These are phyloP conservation scores for Ischnus inquisitorius DNA, from an alignment of 2,888 invertebrate genomes.

Conservation along the genomic window DNA sequence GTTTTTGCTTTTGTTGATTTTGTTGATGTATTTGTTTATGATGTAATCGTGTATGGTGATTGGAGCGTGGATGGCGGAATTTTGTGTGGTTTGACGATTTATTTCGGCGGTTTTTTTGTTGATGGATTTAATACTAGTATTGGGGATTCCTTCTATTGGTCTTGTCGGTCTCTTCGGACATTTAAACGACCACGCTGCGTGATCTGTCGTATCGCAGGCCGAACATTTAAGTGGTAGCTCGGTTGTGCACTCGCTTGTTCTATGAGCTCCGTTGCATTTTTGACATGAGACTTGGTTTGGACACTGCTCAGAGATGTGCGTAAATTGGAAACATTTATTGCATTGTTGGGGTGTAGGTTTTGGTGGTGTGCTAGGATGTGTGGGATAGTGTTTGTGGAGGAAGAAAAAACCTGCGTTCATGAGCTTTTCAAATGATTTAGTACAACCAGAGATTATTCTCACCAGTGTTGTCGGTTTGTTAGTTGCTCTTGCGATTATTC, in stretches of 20 bases:
- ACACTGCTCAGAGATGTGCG: background rate
- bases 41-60: too few relatives aligned
- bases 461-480: background rate
- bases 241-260: background rate
- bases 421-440: background rate
- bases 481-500: background rate
- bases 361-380: too few relatives aligned
- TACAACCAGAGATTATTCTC: too few relatives aligned
- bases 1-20: too few relatives aligned
- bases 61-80: too few relatives aligned
- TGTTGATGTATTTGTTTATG: too few relatives aligned
- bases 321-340: too few relatives aligned
- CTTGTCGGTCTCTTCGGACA: background rate
- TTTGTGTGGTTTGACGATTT: too few relatives aligned
- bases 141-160: too few relatives aligned
- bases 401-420: background rate
- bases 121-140: too few relatives aligned
- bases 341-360: background rate
- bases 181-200: slow-evolving; percentile 2
- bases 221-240: background rate
- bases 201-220: background rate
- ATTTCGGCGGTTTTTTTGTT: too few relatives aligned
- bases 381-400: background rate
- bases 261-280: background rate
- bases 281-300: background rate